Evolutionary conservation across 2,888 invertebrate genomes (phyloP), one percentile per base, ranked within the genome.

Genomic region (Philereme vetulata): DNA sequence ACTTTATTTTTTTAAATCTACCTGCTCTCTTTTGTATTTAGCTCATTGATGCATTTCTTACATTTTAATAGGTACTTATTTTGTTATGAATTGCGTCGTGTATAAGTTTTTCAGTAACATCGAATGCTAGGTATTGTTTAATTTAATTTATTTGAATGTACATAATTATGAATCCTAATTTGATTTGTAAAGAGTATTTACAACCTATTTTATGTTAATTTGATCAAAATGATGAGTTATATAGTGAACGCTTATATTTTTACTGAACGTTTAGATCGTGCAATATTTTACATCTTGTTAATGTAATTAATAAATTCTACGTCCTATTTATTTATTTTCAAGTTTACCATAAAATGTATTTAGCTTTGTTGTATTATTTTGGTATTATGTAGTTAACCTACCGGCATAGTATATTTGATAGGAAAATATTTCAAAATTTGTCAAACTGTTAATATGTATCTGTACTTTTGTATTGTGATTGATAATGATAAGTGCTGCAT

Each of bases 401-500:
- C 48, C 45, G 51, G 21, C 42, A 34, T 45, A 56, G 2, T 21
- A 21, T 21, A 49, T 53, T 60, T 62, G 32, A 38, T 51, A 53
- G 21, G 21, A 21, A 1, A 55, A 8, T 55, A 21, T 33, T 61
- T 61, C 21, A 33, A 51, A 47, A 52, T 42, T 34, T 8, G 44
- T 40, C 9, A 44, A 58, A 52, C 34, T 38, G 38, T 49, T 45
- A 32, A 8, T 44, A 36, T 36, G 4, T 46, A 44, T 43, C 51
- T 55, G 51, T 58, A 54, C 46, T 89, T 89, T 90, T 90, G 74
- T 90, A 89, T 84, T 84, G 80, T 84, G 81, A 82, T 83, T 86
- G 85, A 87, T 88, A 81, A 83, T n/a, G 78, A 84, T 79, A 68
- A 88, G 88, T 85, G 86, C 86, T 90, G 90, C 90, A 90, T 90